These are phyloP conservation scores for Hirtodrosophila confusa DNA, from an alignment of 2,888 invertebrate genomes.

Conservation along the genomic window DNA sequence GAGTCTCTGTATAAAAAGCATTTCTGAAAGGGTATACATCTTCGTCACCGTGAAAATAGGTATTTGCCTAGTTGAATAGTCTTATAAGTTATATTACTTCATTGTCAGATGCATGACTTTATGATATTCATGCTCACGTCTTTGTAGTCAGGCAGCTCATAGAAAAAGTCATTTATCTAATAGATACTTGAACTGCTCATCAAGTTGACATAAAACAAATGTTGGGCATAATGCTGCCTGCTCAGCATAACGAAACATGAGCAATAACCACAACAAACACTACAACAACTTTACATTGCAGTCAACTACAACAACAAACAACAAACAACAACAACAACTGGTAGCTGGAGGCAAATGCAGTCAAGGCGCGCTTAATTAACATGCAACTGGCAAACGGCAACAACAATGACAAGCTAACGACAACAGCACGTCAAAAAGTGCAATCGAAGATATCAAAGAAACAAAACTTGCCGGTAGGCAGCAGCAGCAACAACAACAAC, in stretches of 20 bases:
- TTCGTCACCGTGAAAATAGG: too few relatives aligned
- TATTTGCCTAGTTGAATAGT: neutral
- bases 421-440: conserved; percentile 54
- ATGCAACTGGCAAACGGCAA: conserved; percentile 70
- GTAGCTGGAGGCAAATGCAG: conserved; percentile 61
- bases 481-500: conserved; percentile 24
- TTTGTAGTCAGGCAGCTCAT: conserved; percentile 20
- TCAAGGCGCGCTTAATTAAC: conserved; percentile 78
- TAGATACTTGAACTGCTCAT: conserved; percentile 70
- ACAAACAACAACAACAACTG: conserved; percentile 21
- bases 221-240: conserved; percentile 59
- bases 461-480: conserved; percentile 36
- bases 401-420: conserved; percentile 53
- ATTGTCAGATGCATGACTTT: conserved; percentile 33
- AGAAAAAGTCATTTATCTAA: conserved; percentile 60
- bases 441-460: conserved; percentile 59
- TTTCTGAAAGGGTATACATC: too few relatives aligned
- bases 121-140: conserved; percentile 48
- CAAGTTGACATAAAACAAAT: conserved; percentile 73
- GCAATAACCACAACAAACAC: conserved; percentile 30
- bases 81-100: conserved; percentile 6
- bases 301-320: conserved; percentile 28
- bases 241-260: conserved; percentile 56
- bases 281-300: conserved; percentile 47
- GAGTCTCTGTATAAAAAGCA: too few relatives aligned